A percentile compares a stretch with the other conserved stretches of the same genome.
Evolutionary conservation across 2,888 invertebrate genomes (phyloP).

Genomic region (Cerceris rybyensis): DNA sequence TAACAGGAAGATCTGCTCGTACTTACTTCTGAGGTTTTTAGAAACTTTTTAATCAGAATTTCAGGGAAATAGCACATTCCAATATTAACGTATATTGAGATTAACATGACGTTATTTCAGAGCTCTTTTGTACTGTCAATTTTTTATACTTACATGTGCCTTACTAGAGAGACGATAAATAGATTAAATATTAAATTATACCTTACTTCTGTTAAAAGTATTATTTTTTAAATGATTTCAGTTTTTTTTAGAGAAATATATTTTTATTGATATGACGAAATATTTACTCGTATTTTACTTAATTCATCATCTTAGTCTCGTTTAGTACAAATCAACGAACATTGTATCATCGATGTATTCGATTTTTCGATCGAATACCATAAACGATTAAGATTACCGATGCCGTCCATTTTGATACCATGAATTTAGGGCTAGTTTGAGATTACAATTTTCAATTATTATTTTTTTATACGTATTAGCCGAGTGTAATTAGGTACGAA

Average conservation of each 20-base stretch:
- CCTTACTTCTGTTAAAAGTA: constrained; percentile 18
- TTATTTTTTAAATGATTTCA: constrained; percentile 18
- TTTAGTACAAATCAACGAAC: constrained; percentile 57
- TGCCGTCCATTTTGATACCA: constrained; percentile 66
- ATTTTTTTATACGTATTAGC: constrained; percentile 59
- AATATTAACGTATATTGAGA: constrained; percentile 12
- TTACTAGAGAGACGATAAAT: constrained; percentile 22
- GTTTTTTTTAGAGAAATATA: constrained; percentile 47
- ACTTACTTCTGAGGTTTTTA: constrained; percentile 52
- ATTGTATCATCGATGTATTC: constrained; percentile 20
- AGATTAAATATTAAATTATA: background rate
- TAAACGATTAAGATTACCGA: constrained; percentile 65
- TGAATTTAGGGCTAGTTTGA: constrained; percentile 47
- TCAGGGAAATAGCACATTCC: constrained; percentile 27
- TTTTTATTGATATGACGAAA: constrained; percentile 41
- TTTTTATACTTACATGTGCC: constrained; percentile 43
- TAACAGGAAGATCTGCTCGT: constrained; percentile 46
- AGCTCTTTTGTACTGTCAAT: constrained; percentile 12
- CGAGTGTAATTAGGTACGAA: background rate
- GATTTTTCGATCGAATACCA: constrained; percentile 28
- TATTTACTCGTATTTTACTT: constrained; percentile 42
- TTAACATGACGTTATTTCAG: constrained; percentile 1
- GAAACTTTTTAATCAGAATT: constrained; percentile 35
- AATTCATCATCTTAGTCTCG: constrained; percentile 45
- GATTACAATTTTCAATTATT: constrained; percentile 36